Base-by-base conservation (phyloP, 2,797 vertebrate genomes). In the Typhlichthys subterraneus region DNA sequence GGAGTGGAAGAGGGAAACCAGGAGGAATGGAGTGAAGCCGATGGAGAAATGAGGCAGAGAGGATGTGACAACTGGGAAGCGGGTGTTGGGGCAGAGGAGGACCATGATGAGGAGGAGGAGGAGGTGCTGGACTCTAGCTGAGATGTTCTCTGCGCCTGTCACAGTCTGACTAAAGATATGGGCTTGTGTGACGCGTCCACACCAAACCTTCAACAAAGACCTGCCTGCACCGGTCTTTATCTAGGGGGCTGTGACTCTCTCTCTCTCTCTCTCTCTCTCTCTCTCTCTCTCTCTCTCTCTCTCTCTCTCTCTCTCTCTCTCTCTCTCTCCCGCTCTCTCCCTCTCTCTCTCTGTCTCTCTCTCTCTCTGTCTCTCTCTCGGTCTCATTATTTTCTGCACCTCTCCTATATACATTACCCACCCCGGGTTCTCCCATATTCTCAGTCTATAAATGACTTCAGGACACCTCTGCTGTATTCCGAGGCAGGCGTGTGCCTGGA, bases 141-240 rank as follows among this genome's bases (percentile, higher is more conserved):
- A 78, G 65, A 80, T 76, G 80, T 79, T 82, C 84, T 88, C 71
- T 87, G 83, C 81, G 84, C 65, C 77, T 86, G 89, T 87, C 88
- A 89, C 80, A 70, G 69, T 69, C 79, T 76, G 80, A 86, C 84
- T 91, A 88, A 89, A 91, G 87, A 92, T 90, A 88, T 76, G 88
- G 83, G 87, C 88, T 89, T 88, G 72, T 84, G 85, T 88, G 88
- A 90, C 90, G 89, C 90, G 88, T 90, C 87, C 77, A 77, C 72
- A 82, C 88, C 81, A 85, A 90, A 90, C 88, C 87, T 91, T 84
- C 17, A 77, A 84, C 80, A 80, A 78, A 79, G 79, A 75, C 74
- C 79, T 68, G 72, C 74, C 70, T 69, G 68, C 61, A 53, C 59
- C 54, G 31, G 62, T 83, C 85, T 89, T 88, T 82, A 85, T 87